These are phyloP conservation scores for Tapirus indicus DNA, from an alignment of 2,797 vertebrate genomes.

Conservation along the genomic window DNA sequence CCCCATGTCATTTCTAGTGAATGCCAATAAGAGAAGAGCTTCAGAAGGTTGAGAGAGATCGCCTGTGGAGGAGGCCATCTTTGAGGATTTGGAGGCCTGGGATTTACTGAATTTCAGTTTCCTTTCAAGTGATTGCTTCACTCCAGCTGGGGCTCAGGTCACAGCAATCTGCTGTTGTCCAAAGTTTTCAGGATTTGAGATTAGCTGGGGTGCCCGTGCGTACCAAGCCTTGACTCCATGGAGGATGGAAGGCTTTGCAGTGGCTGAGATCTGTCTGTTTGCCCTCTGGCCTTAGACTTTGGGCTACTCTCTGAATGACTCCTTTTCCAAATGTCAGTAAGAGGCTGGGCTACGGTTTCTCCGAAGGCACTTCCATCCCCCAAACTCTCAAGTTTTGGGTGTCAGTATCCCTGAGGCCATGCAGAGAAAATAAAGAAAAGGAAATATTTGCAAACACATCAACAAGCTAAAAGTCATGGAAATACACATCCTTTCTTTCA, in stretches of 20 bases:
- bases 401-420: neutral
- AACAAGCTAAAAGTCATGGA: slow-evolving; percentile 78
- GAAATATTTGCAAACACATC: slow-evolving; percentile 70
- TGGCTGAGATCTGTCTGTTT: slow-evolving; percentile 45
- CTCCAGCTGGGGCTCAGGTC: neutral
- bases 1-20: neutral
- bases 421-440: slow-evolving; percentile 82
- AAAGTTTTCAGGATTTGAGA: neutral
- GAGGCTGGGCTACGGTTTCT: slow-evolving; percentile 78
- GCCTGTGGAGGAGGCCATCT: neutral
- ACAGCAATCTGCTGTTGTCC: slow-evolving; percentile 39
- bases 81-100: slow-evolving; percentile 5
- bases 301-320: slow-evolving; percentile 71
- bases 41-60: neutral
- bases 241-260: neutral
- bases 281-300: slow-evolving; percentile 70
- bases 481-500: slow-evolving; percentile 75
- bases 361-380: slow-evolving; percentile 79
- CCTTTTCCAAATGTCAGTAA: slow-evolving; percentile 77
- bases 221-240: neutral
- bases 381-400: slow-evolving; percentile 56
- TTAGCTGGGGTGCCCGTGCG: neutral
- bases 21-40: neutral
- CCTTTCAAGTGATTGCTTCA: slow-evolving; percentile 56
- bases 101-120: slow-evolving; percentile 73